A percentile compares a stretch with the other conserved stretches of the same genome.
Conservation (phyloP, 2,888 invertebrate genomes). For the Acanthoscelides obtectus region DNA sequence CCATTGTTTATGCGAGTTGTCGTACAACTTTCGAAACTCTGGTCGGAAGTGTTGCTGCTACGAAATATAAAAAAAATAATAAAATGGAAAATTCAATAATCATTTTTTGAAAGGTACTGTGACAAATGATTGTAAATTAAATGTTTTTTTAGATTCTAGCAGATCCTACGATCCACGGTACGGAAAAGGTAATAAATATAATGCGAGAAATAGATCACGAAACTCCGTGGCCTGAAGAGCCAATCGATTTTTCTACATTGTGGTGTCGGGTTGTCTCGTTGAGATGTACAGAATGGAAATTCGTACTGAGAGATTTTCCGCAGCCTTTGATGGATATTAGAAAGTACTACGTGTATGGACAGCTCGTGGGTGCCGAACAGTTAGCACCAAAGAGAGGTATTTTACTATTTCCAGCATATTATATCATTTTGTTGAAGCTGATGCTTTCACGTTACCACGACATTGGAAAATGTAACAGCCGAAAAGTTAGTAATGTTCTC, state of each 20-base stretch:
- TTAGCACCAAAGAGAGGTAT: slow-evolving; percentile 56
- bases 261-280: slow-evolving; percentile 89
- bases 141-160: slow-evolving; percentile 57
- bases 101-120: too few species aligned
- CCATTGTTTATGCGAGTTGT: too few species aligned
- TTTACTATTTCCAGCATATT: slow-evolving; percentile 52
- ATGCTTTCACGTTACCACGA: too few species aligned
- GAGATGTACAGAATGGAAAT: slow-evolving; percentile 79
- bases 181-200: slow-evolving; percentile 64
- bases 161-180: slow-evolving; percentile 82
- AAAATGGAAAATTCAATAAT: too few species aligned
- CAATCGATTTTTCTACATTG: slow-evolving; percentile 80
- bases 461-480: too few species aligned
- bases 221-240: slow-evolving; percentile 89
- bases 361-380: slow-evolving; percentile 86
- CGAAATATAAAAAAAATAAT: too few species aligned
- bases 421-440: neutral
- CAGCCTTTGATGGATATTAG: slow-evolving; percentile 85
- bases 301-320: slow-evolving; percentile 90
- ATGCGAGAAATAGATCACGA: slow-evolving; percentile 83
- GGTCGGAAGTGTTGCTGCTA: too few species aligned
- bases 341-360: slow-evolving; percentile 83
- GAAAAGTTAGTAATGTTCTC: too few species aligned
- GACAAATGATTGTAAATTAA: too few species aligned
- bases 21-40: too few species aligned